phyloP scores from a whole-genome alignment of 2,888 invertebrate genomes.

The Drosophila lacicola region DNA sequence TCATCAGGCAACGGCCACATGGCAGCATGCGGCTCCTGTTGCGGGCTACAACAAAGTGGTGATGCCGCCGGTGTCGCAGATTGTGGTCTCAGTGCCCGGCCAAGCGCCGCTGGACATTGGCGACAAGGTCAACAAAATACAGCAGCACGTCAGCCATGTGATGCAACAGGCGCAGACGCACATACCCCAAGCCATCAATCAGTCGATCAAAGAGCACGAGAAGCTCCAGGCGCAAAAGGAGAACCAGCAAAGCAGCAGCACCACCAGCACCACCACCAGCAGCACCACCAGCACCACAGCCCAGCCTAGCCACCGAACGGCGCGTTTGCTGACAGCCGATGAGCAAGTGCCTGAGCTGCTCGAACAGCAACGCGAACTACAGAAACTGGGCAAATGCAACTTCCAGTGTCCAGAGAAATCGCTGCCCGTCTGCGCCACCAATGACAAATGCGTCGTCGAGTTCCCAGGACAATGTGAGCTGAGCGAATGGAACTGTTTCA shows the following conservation, averaged over 20 bases:
- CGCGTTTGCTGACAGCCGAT: slow-evolving; percentile 41
- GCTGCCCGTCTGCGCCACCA: slow-evolving; percentile 66
- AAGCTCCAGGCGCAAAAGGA: slow-evolving; percentile 36
- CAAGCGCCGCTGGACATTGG: slow-evolving; percentile 48
- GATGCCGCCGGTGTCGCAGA: slow-evolving; percentile 57
- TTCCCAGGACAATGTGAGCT: slow-evolving; percentile 70
- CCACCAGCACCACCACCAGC: neutral
- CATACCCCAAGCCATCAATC: slow-evolving; percentile 62
- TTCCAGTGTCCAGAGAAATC: slow-evolving; percentile 60
- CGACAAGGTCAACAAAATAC: slow-evolving; percentile 64
- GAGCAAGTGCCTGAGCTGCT: slow-evolving; percentile 51
- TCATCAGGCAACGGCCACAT: slow-evolving; percentile 59
- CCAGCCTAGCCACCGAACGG: neutral
- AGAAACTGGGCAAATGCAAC: slow-evolving; percentile 62
- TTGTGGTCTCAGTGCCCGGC: slow-evolving; percentile 57
- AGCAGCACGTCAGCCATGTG: slow-evolving; percentile 56
- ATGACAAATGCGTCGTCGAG: slow-evolving; percentile 66
- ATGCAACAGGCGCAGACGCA: slow-evolving; percentile 71
- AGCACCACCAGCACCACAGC: neutral
- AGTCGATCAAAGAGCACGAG: slow-evolving; percentile 55
- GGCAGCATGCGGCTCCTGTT: slow-evolving; percentile 31
- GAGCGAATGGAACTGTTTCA: slow-evolving; percentile 72
- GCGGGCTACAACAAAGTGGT: slow-evolving; percentile 54
- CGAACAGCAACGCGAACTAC: slow-evolving; percentile 49
- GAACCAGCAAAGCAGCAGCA: slow-evolving; percentile 1